Base-by-base conservation (phyloP, 1,140 invertebrate genomes). In the Pectinophora gossypiella region DNA sequence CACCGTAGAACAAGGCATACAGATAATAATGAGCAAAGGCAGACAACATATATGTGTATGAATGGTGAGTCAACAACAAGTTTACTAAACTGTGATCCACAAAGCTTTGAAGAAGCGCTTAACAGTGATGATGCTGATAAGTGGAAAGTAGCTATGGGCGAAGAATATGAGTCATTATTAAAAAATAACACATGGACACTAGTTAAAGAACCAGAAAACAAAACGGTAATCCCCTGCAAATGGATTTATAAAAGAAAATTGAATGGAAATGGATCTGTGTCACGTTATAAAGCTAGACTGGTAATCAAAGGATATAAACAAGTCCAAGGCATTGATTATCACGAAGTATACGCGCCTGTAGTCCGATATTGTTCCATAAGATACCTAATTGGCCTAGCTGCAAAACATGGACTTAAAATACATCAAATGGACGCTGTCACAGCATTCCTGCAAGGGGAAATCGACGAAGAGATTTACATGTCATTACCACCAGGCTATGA, bases 391-490 rank as follows among this genome's bases (percentile, higher is more conserved):
- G 66, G 72, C 40, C 20, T 79, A 19, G 56, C 64, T 27, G 76
- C 51, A 4, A 54, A 64, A 22, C 38, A 64, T 35, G 48, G 66
- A 43, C 49, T 80, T 13, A 9, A 71, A 7, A 65, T 77, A 1
- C 38, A 71, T 19, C 80, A 81, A 32, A 63, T 84, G 62, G 76
- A 84, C 69, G 75, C 68, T 9, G 48, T 68, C 18, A 59, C 68
- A 21, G 72, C 77, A 3, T 81, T 74, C 51, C 38, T 74, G 10
- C 66, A 70, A 53, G 72, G 70, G 36, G 46, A 65, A 4, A 63
- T 88, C 61, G 63, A 72, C 19, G 73, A 76, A 57, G 72, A 85
- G 7, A 75, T 89, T 2, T 88, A 80, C 42, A 88, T 88, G 80
- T 3, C 13, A 54, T 62, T 64, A 40, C 68, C 64, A 19, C 43